Evolutionary conservation across 2,797 vertebrate genomes (phyloP).

Genomic region (Ceyx erithaca): DNA sequence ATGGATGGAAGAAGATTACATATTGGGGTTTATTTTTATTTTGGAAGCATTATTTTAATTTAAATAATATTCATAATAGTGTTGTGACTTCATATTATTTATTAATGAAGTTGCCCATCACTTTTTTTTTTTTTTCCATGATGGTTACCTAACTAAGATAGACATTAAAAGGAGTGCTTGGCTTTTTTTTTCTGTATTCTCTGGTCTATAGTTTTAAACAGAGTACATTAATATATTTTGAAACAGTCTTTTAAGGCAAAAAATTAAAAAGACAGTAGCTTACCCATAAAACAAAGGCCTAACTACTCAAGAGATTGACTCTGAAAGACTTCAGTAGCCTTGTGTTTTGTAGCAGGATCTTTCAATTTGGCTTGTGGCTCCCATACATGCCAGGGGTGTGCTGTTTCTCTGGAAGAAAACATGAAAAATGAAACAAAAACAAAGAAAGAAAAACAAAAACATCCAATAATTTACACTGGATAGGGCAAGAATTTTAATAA

Average conservation of each 20-base stretch:
- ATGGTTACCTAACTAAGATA: not conserved
- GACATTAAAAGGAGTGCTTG: not conserved
- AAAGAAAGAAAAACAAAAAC: not conserved
- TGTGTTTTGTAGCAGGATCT: not conserved
- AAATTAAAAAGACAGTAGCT: not conserved
- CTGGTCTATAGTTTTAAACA: not conserved
- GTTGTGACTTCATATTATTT: not conserved
- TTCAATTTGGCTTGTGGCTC: not conserved
- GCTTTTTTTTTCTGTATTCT: not conserved
- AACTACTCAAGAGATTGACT: not conserved
- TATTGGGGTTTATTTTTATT: not conserved
- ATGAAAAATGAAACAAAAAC: not conserved
- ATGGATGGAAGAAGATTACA: not conserved
- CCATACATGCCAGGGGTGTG: not conserved
- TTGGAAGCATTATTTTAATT: not conserved
- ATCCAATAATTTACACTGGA: not conserved
- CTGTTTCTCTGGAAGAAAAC: not conserved
- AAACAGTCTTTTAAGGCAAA: not conserved
- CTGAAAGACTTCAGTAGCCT: not conserved
- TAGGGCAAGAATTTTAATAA: not conserved
- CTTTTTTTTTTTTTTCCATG: not conserved
- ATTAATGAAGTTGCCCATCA: not conserved
- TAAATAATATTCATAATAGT: not conserved
- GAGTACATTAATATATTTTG: not conserved
- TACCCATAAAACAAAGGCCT: not conserved